A percentile compares a stretch with the other conserved stretches of the same genome.
Conservation (phyloP, 2,888 invertebrate species). For the Lithophane leautieri region DNA sequence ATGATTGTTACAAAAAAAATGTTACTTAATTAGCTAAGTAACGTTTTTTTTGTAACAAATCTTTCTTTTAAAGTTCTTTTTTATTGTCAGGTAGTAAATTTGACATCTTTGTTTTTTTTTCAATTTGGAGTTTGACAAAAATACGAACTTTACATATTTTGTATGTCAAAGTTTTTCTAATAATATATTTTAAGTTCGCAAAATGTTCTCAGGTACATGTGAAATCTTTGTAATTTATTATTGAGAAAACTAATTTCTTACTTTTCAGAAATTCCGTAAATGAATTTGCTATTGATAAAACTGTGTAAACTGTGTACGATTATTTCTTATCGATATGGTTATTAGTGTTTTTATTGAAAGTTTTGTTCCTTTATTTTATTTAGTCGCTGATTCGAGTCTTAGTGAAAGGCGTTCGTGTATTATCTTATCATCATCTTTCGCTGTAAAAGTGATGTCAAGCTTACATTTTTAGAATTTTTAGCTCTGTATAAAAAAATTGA, state of each 20-base stretch:
- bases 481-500: too few relatives aligned
- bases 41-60: too few relatives aligned
- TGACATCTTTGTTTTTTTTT: too few relatives aligned
- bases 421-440: neutral
- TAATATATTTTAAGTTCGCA: too few relatives aligned
- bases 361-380: neutral
- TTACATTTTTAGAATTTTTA: neutral
- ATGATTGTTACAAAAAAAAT: neutral
- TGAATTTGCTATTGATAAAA: neutral
- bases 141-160: too few relatives aligned
- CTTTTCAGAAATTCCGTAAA: neutral
- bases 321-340: constrained; percentile 8
- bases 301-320: neutral
- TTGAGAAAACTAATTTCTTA: neutral
- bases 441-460: neutral
- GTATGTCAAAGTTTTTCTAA: too few relatives aligned
- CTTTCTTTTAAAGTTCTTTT: too few relatives aligned
- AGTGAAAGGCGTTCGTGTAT: constrained; percentile 38
- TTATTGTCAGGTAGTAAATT: too few relatives aligned
- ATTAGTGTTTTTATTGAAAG: constrained; percentile 12
- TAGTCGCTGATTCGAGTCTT: neutral
- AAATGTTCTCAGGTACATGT: too few relatives aligned
- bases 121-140: too few relatives aligned
- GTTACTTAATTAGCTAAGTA: too few relatives aligned
- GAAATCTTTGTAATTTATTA: neutral